Evolutionary conservation across 2,113 vertebrate genomes (phyloP).

Genomic region (Apodemus speciosus): DNA sequence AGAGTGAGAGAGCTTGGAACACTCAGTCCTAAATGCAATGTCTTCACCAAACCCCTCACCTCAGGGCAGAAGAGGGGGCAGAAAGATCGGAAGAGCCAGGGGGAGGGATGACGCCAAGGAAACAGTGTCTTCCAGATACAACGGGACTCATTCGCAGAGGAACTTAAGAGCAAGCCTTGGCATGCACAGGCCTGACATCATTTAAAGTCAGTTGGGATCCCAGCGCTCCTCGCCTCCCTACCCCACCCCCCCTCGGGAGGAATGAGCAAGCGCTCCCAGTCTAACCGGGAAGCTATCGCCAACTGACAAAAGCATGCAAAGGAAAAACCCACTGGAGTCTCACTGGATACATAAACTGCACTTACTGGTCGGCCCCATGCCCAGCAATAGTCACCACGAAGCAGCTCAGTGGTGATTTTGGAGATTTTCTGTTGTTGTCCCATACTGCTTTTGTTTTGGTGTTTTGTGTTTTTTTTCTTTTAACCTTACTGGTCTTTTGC

Average conservation of each 20-base stretch:
- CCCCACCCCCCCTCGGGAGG: too few relatives aligned
- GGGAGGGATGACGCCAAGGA: neutral
- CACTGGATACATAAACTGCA: neutral
- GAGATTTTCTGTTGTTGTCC: neutral
- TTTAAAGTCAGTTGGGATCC: neutral
- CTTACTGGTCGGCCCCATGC: too few relatives aligned
- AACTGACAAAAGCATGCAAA: neutral
- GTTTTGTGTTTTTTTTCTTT: neutral
- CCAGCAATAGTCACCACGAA: neutral
- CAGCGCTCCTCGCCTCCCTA: too few relatives aligned
- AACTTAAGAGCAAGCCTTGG: neutral
- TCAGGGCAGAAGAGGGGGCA: neutral
- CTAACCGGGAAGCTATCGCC: neutral
- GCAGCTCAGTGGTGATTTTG: neutral
- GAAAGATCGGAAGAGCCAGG: neutral
- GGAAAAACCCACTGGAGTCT: neutral
- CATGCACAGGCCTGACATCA: neutral
- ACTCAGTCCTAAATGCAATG: neutral
- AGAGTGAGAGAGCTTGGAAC: neutral
- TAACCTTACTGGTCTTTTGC: neutral
- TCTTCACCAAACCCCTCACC: neutral
- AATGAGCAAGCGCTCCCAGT: neutral
- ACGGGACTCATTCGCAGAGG: neutral
- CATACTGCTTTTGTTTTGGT: neutral
- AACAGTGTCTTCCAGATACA: neutral